Conservation (phyloP, 2,888 invertebrate species). For the Nymphalis c-album region DNA sequence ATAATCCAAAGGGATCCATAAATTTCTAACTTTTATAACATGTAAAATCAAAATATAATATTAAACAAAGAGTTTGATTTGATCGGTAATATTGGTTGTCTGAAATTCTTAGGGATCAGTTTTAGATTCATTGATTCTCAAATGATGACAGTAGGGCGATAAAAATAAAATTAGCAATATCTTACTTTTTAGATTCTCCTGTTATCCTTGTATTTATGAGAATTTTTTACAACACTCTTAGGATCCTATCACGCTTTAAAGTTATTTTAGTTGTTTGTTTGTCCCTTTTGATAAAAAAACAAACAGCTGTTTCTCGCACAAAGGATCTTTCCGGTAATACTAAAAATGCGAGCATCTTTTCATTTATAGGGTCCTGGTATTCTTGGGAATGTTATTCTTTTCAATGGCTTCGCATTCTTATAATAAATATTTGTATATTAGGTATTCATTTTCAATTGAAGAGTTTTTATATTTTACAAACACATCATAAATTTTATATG, state of each 20-base stretch:
- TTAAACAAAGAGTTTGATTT: no score
- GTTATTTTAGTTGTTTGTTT: not conserved
- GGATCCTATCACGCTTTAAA: not conserved
- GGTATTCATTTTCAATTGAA: no score
- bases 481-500: no score
- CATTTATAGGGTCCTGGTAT: conserved; percentile 14
- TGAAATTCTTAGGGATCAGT: no score
- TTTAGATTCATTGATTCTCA: no score
- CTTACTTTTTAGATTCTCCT: conserved; percentile 25
- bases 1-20: no score
- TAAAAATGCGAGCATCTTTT: conserved; percentile 1
- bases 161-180: conserved; percentile 26
- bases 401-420: not conserved
- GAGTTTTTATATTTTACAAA: no score
- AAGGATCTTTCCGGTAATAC: not conserved
- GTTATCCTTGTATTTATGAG: conserved; percentile 26
- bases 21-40: no score
- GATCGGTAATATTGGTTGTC: no score
- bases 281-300: not conserved
- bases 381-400: conserved; percentile 8
- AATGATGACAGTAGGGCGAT: not conserved
- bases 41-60: no score
- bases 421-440: not conserved
- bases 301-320: conserved; percentile 4
- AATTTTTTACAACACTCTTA: conserved; percentile 17